Conservation (phyloP, 2,888 invertebrate species). For the Bugula neritina region DNA sequence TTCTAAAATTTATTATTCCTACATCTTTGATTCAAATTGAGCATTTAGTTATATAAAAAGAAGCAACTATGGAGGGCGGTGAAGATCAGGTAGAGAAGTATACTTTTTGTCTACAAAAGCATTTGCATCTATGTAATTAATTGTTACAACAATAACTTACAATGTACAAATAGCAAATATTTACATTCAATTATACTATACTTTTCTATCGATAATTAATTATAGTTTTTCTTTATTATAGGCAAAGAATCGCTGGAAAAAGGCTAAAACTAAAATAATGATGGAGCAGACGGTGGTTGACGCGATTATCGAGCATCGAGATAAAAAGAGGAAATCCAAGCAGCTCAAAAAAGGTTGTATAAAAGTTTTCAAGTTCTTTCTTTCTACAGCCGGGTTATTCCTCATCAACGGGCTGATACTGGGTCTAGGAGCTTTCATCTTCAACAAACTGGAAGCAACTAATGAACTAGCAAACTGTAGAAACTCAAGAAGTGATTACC, state of each 20-base stretch:
- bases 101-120: too few species aligned
- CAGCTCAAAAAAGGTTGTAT: slow-evolving; percentile 34
- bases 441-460: slow-evolving; percentile 50
- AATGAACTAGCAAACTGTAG: slow-evolving; percentile 49
- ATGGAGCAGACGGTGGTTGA: slow-evolving; percentile 14
- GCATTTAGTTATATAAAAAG: too few species aligned
- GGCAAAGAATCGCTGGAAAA: slow-evolving; percentile 15
- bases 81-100: too few species aligned
- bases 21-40: too few species aligned
- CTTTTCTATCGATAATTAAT: neutral
- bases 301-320: neutral
- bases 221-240: neutral
- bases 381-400: slow-evolving; percentile 51
- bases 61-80: too few species aligned
- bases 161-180: too few species aligned
- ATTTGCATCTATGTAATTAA: too few species aligned
- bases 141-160: too few species aligned
- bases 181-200: too few species aligned
- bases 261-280: slow-evolving; percentile 9
- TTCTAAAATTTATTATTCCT: too few species aligned
- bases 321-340: slow-evolving; percentile 1
- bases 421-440: slow-evolving; percentile 52
- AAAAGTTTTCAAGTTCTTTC: slow-evolving; percentile 46
- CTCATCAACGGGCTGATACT: slow-evolving; percentile 48
- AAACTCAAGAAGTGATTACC: slow-evolving; percentile 43